Conservation (phyloP, 2,888 invertebrate species). For the Cheilosia impressa region DNA sequence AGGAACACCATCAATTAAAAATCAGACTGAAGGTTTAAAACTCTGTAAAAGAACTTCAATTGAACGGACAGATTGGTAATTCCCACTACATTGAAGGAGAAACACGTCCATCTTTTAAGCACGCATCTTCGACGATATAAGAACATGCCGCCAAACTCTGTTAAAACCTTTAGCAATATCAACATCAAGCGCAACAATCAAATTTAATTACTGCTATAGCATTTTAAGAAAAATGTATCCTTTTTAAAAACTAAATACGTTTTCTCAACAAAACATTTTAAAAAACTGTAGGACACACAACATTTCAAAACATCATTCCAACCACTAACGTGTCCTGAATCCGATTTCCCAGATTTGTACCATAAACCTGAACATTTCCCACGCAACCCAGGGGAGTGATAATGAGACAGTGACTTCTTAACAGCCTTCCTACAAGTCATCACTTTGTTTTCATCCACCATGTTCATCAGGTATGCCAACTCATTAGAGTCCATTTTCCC, state of each 20-base stretch:
- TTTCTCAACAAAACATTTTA: neutral
- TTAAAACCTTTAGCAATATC: too few relatives aligned
- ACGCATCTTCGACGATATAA: too few relatives aligned
- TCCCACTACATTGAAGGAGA: too few relatives aligned
- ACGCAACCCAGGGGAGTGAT: slow-evolving; percentile 45
- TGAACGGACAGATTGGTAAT: too few relatives aligned
- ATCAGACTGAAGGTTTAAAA: too few relatives aligned
- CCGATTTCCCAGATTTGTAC: slow-evolving; percentile 31
- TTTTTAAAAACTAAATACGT: neutral
- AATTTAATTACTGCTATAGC: neutral
- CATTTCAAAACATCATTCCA: neutral
- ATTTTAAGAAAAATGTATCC: neutral
- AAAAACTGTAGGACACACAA: slow-evolving; percentile 10
- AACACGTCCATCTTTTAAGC: too few relatives aligned
- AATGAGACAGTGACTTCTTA: slow-evolving; percentile 55
- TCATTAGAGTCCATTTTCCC: slow-evolving; percentile 32
- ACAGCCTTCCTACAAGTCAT: slow-evolving; percentile 19
- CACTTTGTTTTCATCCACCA: slow-evolving; percentile 18
- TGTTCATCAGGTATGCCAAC: slow-evolving; percentile 46
- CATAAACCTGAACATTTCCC: slow-evolving; percentile 42
- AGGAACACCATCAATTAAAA: too few relatives aligned
- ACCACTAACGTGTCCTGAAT: slow-evolving; percentile 54
- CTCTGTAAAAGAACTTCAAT: too few relatives aligned
- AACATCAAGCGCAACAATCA: too few relatives aligned
- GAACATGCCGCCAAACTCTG: too few relatives aligned